Evolutionary conservation across 2,888 invertebrate species (phyloP), one percentile per base, ranked within the genome.

Genomic region (Rhopalosiphum nymphaeae): DNA sequence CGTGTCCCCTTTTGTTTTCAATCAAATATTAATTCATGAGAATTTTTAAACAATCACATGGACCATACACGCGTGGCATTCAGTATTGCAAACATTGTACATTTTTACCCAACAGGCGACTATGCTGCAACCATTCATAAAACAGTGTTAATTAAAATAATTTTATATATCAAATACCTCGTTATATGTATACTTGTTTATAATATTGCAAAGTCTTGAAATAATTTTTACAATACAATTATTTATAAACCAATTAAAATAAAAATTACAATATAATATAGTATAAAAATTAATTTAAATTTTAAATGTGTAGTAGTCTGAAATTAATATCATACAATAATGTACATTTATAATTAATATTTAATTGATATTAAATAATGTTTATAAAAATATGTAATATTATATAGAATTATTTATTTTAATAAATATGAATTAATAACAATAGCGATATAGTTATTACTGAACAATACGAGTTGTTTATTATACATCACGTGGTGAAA

Each of bases 121-220:
- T 78, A 36, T 21, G 67, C 21, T 78, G 78, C 36, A 36, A 78
- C 36, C 36, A 36, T 78, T 78, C 78, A 78, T 78, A 78, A 78
- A 78, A 78, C 78, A 78, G 36, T 78, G 36, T 78, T 78, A 78
- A 78, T 78, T 78, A 67, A 67, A 67, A 67, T 67, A 13, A 67
- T 67, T 67, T 7, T 67, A 67, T 67, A 16, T 36, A 78, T 36
- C 36, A 78, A 78, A 78, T 21, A 78, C 36, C 21, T 2, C 78
- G n/a, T 78, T 78, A 5, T 67, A 21, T 36, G 16, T 21, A 36
- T 67, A 44, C 44, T 44, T 5, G 44, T 44, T 36, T 78, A 36
- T 9, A 36, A 78, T 36, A 9, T 9, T 78, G 16, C 21, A 78
- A 78, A 78, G 36, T 78, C 36, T 78, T 36, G 36, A 36, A 36